Evolutionary conservation across 2,113 vertebrate genomes (phyloP).

Genomic region (Chlamydotis undulata): DNA sequence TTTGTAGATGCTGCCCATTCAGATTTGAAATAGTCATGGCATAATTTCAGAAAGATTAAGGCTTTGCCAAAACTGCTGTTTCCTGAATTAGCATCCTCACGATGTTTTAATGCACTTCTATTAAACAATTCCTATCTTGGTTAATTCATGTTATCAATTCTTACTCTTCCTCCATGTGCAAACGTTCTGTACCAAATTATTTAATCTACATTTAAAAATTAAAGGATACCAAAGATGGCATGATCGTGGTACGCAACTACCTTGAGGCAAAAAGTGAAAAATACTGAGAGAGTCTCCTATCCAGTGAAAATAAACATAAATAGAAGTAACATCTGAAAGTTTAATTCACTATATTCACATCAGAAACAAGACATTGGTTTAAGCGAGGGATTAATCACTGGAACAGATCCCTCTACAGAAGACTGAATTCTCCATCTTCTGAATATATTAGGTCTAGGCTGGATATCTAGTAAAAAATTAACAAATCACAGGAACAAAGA

Average conservation of each 20-base stretch:
- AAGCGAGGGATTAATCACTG: not conserved
- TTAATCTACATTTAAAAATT: not conserved
- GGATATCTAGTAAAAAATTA: not conserved
- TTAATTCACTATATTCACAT: not conserved
- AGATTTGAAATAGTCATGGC: slow-evolving; percentile 17
- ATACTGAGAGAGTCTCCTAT: not conserved
- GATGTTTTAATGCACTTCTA: not conserved
- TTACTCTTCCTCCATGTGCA: not conserved
- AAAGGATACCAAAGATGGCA: not conserved
- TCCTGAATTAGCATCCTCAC: not conserved
- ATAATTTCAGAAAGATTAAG: slow-evolving; percentile 4
- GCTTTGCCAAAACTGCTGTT: slow-evolving; percentile 11
- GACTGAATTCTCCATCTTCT: not conserved
- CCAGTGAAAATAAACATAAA: not conserved
- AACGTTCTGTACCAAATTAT: not conserved
- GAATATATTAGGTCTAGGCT: not conserved
- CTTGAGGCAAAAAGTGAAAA: not conserved
- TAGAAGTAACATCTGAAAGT: not conserved
- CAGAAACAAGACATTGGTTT: not conserved
- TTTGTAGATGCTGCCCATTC: slow-evolving; percentile 37
- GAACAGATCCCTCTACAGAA: not conserved
- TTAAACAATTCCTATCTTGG: not conserved
- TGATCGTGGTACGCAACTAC: not conserved
- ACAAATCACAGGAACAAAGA: not conserved
- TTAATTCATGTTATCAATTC: not conserved